Evolutionary conservation across 2,113 vertebrate species (phyloP), one percentile per base, ranked within the genome.

Genomic region (Lucifuga dentata): DNA sequence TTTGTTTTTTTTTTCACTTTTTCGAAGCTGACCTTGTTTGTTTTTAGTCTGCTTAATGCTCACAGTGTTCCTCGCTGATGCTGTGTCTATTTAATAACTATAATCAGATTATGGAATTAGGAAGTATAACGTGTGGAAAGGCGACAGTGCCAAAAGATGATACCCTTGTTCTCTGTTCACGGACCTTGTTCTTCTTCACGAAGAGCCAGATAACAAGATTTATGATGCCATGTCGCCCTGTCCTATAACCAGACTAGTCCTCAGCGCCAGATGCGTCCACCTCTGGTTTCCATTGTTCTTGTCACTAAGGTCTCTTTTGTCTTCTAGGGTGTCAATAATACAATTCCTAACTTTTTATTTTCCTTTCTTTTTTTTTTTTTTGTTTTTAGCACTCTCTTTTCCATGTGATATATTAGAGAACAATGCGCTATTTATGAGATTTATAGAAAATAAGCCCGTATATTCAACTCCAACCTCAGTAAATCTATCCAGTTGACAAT

Each of bases 211-310:
- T 48, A 11, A 43, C 13, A 16, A 51, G 16, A 68, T 64, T 29
- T 62, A 61, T 63, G 66, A 53, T 62, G 15, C 66, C 39, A 24
- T 1, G 6, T 13, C 16, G 19, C 13, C 12, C 15, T 32, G 48
- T 72, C 51, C 55, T 49, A 33, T 46, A 1, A 26, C n/a, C 15
- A 43, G 4, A 26, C 26, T 3, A 29, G 26, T 45, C 9, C 11
- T n/a, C n/a, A n/a, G n/a, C n/a, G 23, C 36, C 63, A 62, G 23
- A 56, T 73, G 43, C 21, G 38, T 61, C 21, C 55, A 21, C 29
- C 15, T 52, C 23, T 74, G 57, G 8, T 33, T 53, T 23, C 48
- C 15, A 55, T 60, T 78, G 41, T 63, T 58, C 16, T 3, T 35
- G 44, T 20, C 23, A 49, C 13, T 20, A 6, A 12, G 16, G 26